phyloP scores from a whole-genome alignment of 2,888 invertebrate species.

The Drosophila ezoana region DNA sequence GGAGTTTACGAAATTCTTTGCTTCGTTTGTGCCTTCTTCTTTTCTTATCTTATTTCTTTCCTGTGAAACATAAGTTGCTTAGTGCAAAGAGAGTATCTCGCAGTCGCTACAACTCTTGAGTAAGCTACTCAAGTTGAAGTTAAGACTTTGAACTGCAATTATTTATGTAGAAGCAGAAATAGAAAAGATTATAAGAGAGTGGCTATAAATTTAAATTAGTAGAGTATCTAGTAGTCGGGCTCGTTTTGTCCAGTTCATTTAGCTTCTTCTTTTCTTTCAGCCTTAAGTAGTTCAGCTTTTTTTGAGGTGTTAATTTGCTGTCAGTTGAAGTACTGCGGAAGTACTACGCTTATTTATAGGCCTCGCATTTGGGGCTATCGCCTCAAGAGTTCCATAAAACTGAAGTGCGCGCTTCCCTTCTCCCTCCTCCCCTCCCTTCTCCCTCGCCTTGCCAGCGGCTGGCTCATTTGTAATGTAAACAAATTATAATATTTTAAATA shows the following conservation, averaged over 20 bases:
- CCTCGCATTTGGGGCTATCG: slow-evolving; percentile 14
- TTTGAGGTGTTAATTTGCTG: slow-evolving; percentile 54
- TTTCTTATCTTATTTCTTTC: too few species aligned
- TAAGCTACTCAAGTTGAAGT: too few species aligned
- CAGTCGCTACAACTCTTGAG: neutral
- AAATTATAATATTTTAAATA: slow-evolving; percentile 47
- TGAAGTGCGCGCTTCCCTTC: slow-evolving; percentile 12
- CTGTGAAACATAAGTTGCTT: too few species aligned
- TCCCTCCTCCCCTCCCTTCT: neutral
- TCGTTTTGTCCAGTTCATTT: neutral
- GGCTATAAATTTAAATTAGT: neutral
- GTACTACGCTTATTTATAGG: slow-evolving; percentile 44
- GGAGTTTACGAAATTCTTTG: too few species aligned
- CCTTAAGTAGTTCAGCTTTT: slow-evolving; percentile 32
- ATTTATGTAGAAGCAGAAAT: too few species aligned
- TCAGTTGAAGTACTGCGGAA: slow-evolving; percentile 36
- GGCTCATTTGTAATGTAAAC: slow-evolving; percentile 45
- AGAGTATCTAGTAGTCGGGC: neutral
- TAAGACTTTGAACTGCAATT: too few species aligned
- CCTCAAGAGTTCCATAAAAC: neutral
- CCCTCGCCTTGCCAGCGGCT: neutral
- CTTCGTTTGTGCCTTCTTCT: too few species aligned
- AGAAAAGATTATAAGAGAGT: too few species aligned
- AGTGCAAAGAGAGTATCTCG: neutral
- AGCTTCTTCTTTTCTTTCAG: slow-evolving; percentile 1